Percentiles rank a stretch among this genome's conserved stretches.
phyloP scores from a whole-genome alignment of 2,113 vertebrate species.

The Bos javanicus region DNA sequence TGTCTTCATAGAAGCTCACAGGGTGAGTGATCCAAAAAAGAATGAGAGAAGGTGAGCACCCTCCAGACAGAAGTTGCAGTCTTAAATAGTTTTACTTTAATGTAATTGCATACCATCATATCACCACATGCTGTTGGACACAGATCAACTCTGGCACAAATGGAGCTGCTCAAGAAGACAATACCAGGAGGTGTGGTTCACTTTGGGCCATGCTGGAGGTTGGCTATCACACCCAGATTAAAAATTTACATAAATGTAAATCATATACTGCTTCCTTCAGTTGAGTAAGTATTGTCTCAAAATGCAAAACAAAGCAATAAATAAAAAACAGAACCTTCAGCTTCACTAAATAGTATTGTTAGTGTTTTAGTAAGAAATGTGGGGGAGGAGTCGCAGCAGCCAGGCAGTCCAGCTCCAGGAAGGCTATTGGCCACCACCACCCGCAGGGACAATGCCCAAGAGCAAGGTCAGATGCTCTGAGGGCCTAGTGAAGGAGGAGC shows the following conservation, averaged over 20 bases:
- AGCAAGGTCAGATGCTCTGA: not conserved
- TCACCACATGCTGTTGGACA: not conserved
- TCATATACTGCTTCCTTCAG: not conserved
- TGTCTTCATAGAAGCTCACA: not conserved
- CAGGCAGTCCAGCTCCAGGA: not conserved
- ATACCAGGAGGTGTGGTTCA: not conserved
- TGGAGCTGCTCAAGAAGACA: not conserved
- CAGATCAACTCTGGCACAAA: not conserved
- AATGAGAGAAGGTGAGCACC: not conserved
- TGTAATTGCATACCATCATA: not conserved
- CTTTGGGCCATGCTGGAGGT: not conserved
- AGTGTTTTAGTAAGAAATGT: not conserved
- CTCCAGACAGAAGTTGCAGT: not conserved
- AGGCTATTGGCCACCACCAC: not conserved
- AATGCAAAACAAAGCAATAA: not conserved
- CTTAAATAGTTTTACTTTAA: not conserved
- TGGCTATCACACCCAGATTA: not conserved
- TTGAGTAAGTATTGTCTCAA: not conserved
- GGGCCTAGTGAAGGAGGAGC: not conserved
- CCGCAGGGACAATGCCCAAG: rapidly evolving
- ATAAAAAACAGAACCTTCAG: not conserved
- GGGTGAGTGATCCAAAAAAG: not conserved
- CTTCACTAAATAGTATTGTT: not conserved
- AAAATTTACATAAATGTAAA: not conserved
- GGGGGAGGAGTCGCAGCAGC: not conserved